A percentile compares a stretch with the other conserved stretches of the same genome.
These are phyloP conservation scores for Sciurus niger DNA, from an alignment of 2,113 vertebrate genomes.

Conservation along the genomic window DNA sequence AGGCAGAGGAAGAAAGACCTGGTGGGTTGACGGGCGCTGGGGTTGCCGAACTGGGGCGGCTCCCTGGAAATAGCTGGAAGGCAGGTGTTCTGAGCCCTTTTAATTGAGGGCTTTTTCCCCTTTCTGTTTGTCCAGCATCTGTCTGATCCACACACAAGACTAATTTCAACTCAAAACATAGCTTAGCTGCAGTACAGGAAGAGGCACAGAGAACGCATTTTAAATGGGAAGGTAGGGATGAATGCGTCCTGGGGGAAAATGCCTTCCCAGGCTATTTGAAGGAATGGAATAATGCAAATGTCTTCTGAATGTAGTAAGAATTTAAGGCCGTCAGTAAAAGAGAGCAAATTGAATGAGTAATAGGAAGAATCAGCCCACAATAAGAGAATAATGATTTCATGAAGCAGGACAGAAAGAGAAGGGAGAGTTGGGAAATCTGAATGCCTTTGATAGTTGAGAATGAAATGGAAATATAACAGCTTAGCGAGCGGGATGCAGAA, in stretches of 20 bases:
- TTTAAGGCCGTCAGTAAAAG: conserved; percentile 57
- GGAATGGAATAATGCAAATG: conserved; percentile 67
- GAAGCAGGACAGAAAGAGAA: conserved; percentile 60
- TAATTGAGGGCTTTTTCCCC: neutral
- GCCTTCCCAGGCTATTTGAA: conserved; percentile 60
- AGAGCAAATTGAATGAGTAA: conserved; percentile 61
- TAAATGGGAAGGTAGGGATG: neutral
- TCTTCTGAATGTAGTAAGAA: neutral
- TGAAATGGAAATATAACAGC: conserved; percentile 81
- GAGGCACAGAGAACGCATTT: neutral
- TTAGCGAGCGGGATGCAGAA: conserved; percentile 70
- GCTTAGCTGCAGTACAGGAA: neutral
- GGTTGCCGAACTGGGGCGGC: neutral
- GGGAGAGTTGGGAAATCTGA: conserved; percentile 76
- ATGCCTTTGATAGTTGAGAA: conserved; percentile 75
- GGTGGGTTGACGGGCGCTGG: neutral
- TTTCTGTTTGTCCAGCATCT: neutral
- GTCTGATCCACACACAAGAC: neutral
- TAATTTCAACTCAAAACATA: neutral
- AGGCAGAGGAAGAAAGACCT: neutral
- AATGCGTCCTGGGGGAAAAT: neutral
- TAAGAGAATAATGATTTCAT: conserved; percentile 66
- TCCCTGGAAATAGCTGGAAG: neutral
- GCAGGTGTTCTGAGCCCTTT: neutral
- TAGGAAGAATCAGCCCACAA: conserved; percentile 25